Base-by-base conservation (phyloP, 2,113 vertebrate species). In the Clupea harengus region DNA sequence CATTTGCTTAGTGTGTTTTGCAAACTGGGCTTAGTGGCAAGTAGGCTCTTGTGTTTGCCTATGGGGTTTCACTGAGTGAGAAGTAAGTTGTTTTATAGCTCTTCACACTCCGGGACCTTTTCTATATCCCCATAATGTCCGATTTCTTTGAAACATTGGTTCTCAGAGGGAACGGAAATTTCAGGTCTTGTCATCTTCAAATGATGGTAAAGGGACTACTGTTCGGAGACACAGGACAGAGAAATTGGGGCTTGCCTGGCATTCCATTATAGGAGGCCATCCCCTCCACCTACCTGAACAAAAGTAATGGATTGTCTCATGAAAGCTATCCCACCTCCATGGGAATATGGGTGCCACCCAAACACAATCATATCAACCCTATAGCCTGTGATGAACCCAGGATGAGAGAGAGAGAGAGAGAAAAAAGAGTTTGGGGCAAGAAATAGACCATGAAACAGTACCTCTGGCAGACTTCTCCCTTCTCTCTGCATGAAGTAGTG, bases 401-500 rank as follows among this genome's bases (percentile, higher is more conserved):
- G 17, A 18, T 10, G 64, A 28, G 25, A 67, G n/a, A 10, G 64
- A 67, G 25, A 28, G 64, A 11, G 64, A 67, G 64, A 46, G 15
- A n/a, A 39, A 46, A 10, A 9, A 20, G 18, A 72, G 39, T 15
- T 8, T 15, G 28, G 11, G 50, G 25, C 1, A 81, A 32, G 20
- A 72, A n/a, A 45, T 39, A 46, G 83, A 64, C n/a, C 5, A 49
- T 6, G 44, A 54, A 52, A 7, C 28, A 85, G 83, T 94, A 96
- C 95, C 95, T 96, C 92, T 87, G 83, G 11, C 11, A 90, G 80
- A 81, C 85, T 72, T 84, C 85, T 89, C 0, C 94, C 97, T 93
- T 98, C 97, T 90, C 97, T 99, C 91, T 98, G 98, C 93, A 99
- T 95, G 93, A 97, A 99, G 94, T 98, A 99, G 88, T 99, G 97